A percentile compares a stretch with the other conserved stretches of the same genome.
These are phyloP conservation scores for Rhogogaster chlorosoma DNA, from an alignment of 2,888 invertebrate species.

Conservation along the genomic window DNA sequence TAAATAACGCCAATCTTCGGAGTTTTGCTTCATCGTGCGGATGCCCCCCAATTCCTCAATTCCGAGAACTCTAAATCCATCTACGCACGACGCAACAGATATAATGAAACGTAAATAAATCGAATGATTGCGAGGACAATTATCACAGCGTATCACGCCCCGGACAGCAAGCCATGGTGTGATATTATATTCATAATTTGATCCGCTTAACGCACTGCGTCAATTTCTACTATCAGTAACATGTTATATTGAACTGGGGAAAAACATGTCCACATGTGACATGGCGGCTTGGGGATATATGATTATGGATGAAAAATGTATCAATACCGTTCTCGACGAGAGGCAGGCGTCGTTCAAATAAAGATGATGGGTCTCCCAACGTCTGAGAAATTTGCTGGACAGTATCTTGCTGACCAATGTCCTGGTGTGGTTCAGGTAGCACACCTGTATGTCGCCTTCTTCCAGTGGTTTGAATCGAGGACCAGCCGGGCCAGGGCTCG, in stretches of 20 bases:
- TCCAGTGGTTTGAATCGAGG: conserved; percentile 85
- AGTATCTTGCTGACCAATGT: conserved; percentile 90
- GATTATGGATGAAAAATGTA: background rate
- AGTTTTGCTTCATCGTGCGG: background rate
- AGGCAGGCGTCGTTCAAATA: conserved; percentile 85
- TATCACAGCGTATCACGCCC: conserved; percentile 12
- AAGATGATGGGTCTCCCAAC: conserved; percentile 89
- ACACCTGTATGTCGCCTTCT: conserved; percentile 87
- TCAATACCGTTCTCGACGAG: conserved; percentile 84
- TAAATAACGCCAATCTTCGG: too few species aligned
- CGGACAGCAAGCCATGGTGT: background rate
- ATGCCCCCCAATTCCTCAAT: background rate
- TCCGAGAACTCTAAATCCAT: background rate
- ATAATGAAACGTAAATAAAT: background rate
- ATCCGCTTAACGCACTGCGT: background rate
- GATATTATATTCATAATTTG: background rate
- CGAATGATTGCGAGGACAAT: conserved; percentile 22
- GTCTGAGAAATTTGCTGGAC: conserved; percentile 86
- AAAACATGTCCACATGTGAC: background rate
- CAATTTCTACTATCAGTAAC: background rate
- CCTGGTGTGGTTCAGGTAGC: conserved; percentile 87
- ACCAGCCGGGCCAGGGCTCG: conserved; percentile 77
- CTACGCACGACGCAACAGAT: background rate
- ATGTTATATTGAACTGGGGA: background rate
- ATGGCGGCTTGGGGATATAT: background rate